A percentile compares a stretch with the other conserved stretches of the same genome.
Evolutionary conservation across 2,888 invertebrate species (phyloP).

Genomic region (Trachelus stipa): DNA sequence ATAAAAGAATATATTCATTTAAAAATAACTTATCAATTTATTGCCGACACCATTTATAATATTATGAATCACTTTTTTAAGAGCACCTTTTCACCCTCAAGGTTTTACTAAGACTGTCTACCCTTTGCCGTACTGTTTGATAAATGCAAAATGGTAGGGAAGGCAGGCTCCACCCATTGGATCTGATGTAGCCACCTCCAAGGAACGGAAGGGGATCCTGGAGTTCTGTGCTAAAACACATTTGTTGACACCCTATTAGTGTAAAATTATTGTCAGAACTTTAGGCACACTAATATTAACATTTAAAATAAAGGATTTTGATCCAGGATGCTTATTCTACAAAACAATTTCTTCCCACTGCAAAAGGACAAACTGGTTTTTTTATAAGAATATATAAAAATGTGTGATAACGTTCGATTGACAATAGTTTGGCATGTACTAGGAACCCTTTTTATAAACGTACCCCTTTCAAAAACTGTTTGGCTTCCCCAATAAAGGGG

Average conservation of each 20-base stretch:
- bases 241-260: neutral
- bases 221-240: constrained; percentile 14
- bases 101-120: constrained; percentile 42
- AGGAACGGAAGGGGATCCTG: constrained; percentile 29
- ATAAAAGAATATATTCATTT: neutral
- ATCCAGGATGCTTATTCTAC: neutral
- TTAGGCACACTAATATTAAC: neutral
- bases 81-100: constrained; percentile 32
- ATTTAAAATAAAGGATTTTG: neutral
- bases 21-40: neutral
- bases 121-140: constrained; percentile 42
- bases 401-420: neutral
- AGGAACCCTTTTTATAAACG: neutral
- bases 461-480: constrained; percentile 13
- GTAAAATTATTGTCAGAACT: neutral
- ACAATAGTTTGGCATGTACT: constrained; percentile 4
- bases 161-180: constrained; percentile 55
- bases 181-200: constrained; percentile 28
- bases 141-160: constrained; percentile 58
- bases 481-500: neutral
- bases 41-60: neutral
- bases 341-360: neutral
- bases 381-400: constrained; percentile 8
- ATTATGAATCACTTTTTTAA: neutral
- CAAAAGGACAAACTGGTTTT: constrained; percentile 19